Base-by-base conservation (phyloP, 2,888 invertebrate species). In the Zhengitettix transpicula region DNA sequence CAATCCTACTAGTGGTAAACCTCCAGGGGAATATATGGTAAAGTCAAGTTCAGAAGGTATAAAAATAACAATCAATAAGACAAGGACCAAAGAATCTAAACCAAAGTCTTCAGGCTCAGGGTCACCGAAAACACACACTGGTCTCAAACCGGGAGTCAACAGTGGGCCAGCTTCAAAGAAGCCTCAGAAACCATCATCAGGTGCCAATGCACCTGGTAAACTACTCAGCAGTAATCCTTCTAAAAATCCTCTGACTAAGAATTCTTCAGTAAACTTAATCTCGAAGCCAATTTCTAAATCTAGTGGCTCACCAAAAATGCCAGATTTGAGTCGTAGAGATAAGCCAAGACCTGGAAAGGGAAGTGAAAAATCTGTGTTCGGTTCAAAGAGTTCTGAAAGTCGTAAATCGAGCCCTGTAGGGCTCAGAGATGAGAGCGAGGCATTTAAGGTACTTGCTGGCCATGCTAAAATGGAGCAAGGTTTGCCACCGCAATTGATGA, bases 31-130 rank as follows among this genome's bases (percentile, higher is more conserved):
- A 68, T 92, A 92, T 68, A 89, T 89, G 84, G 89, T 93, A 0
- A 93, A 92, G 69, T 87, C 87, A 16, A 89, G 90, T 69, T 84
- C 84, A 15, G 91, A 91, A 67, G 91, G 91, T 7, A 89, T 94
- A 76, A 94, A 93, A 72, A 81, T 94, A 59, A 94, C 91, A 3
- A 91, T 93, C 40, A 93, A 92, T 69, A 93, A 93, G 75, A 90
- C 92, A 0, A 79, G 86, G 67, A 81, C 83, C 28, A 86, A 87
- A 69, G 87, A 87, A 41, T 80, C 80, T 0, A 81, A 81, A 17
- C 72, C 72, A 51, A 67, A 71, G 7, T 68, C 71, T 5, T 61
- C 62, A 40, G 59, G 75, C 16, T 65, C 69, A 56, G 83, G 83
- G n/a, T 84, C 85, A 1, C 85, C 84, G 0, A 87, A 88, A 72